Evolutionary conservation across 2,888 invertebrate genomes (phyloP), one percentile per base, ranked within the genome.

Genomic region (Holacanthella duospinosa): DNA sequence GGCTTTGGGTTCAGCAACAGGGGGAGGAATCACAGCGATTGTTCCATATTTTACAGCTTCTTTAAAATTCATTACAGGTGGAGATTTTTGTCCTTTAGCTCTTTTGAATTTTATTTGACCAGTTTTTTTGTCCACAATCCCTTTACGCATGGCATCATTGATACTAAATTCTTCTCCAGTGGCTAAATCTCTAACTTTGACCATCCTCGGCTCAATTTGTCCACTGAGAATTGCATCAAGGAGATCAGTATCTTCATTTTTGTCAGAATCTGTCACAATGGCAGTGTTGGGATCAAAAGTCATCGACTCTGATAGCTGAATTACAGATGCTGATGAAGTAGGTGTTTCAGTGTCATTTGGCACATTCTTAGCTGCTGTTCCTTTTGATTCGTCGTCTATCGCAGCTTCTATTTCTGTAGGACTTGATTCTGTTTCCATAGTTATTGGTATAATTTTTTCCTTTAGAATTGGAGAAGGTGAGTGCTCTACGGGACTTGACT

Each of bases 201-300:
- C 85, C 2, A 83, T 78, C 68, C 83, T 82, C 2, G 84, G 78
- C 62, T 88, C 83, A 67, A 93, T 80, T 67, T 86, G 79, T 27
- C 90, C 89, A 61, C 86, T 84, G 66, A 85, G 83, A 1, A 93
- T 83, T 19, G 93, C 92, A 72, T 84, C 82, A 59, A 89, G 76
- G 62, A 92, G 81, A 75, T 86, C 86, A 48, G 74, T n/a, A 21
- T 62, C 60, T 27, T 64, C 64, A 71, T 84, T 83, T 0, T 87
- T 85, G 2, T 60, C 55, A 1, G 87, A 85, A 60, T 86, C 85
- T 73, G 87, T 85, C 16, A 90, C 84, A 64, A 86, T 77, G 1
- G 87, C 85, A 16, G 87, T 86, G 1, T 85, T 82, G 0, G 90
- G 89, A 77, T 90, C 88, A 75, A 86, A 89, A 68, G 88, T 87